phyloP scores from a whole-genome alignment of 2,797 vertebrate species.

The Hemibagrus guttatus region DNA sequence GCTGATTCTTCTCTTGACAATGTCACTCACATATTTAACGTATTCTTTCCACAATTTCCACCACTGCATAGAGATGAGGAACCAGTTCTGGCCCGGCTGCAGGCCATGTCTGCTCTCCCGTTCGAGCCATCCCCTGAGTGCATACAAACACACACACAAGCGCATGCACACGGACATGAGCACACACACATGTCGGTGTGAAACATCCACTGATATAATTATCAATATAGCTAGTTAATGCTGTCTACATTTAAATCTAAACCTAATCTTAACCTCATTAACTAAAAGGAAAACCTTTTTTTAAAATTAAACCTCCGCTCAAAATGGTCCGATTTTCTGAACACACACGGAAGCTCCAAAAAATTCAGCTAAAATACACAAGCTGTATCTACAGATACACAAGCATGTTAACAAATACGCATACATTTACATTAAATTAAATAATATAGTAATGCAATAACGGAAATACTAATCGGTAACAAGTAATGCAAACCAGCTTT shows the following conservation, averaged over 20 bases:
- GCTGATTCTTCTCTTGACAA: neutral
- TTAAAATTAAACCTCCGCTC: neutral
- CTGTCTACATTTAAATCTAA: neutral
- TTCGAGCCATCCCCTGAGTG: constrained; percentile 91
- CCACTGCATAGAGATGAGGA: constrained; percentile 96
- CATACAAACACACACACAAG: constrained; percentile 31
- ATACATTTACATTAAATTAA: neutral
- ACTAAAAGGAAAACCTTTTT: neutral
- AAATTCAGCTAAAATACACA: neutral
- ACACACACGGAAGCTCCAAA: neutral
- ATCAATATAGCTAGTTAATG: neutral
- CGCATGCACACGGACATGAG: neutral
- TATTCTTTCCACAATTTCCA: constrained; percentile 99
- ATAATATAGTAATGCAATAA: neutral
- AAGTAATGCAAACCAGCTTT: neutral
- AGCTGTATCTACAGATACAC: neutral
- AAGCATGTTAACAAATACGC: neutral
- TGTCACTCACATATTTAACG: constrained; percentile 92
- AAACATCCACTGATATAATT: neutral
- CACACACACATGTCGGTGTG: too few species aligned
- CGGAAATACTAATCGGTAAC: neutral
- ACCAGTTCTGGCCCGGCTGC: constrained; percentile 93
- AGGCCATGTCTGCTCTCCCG: constrained; percentile 95
- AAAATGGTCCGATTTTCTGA: neutral
- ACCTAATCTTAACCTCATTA: neutral